phyloP scores from a whole-genome alignment of 1,140 invertebrate species.

The Drosophila ercepeae region DNA sequence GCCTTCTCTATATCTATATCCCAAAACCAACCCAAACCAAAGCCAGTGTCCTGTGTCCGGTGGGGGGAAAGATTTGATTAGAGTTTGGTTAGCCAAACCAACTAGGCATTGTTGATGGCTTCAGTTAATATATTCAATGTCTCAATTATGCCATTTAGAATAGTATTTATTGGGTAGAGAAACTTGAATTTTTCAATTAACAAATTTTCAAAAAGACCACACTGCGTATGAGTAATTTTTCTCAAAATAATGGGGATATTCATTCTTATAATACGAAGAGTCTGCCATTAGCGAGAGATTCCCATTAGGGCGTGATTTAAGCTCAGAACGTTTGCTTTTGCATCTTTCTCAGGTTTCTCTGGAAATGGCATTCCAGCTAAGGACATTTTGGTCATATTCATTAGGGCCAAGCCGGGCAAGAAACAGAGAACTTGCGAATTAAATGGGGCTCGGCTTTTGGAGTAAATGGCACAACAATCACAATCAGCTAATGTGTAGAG shows the following conservation, averaged over 20 bases:
- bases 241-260: too few relatives aligned
- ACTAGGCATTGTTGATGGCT: constrained; percentile 18
- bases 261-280: too few relatives aligned
- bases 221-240: constrained; percentile 4
- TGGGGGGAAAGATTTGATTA: constrained; percentile 10
- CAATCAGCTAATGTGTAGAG: constrained; percentile 77
- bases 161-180: neutral
- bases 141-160: constrained; percentile 23
- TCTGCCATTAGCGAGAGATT: neutral
- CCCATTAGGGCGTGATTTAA: neutral
- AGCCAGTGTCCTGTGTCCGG: too few relatives aligned
- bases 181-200: neutral
- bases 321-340: neutral
- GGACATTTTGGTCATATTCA: constrained; percentile 43
- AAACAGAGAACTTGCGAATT: constrained; percentile 40
- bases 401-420: constrained; percentile 43
- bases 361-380: constrained; percentile 13
- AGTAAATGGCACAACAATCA: constrained; percentile 77
- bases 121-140: constrained; percentile 20
- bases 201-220: neutral
- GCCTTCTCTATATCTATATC: neutral
- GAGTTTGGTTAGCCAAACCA: constrained; percentile 7
- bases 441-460: constrained; percentile 57
- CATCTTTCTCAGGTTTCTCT: neutral
- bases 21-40: too few relatives aligned